Evolutionary conservation across 1,140 invertebrate species (phyloP).

Genomic region (Homarus americanus): DNA sequence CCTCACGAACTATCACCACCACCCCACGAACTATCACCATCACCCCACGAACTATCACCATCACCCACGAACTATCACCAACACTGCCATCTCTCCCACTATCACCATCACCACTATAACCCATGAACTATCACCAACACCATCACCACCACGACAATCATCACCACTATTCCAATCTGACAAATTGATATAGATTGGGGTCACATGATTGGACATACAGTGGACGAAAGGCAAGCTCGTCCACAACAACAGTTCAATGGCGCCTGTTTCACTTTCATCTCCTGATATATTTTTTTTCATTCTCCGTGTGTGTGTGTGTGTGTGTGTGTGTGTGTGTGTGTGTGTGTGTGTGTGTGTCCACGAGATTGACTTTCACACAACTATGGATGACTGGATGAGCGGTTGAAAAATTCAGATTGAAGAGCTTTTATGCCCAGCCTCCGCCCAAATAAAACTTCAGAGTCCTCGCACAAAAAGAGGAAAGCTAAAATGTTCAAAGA

Average conservation of each 20-base stretch:
- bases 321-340: not conserved
- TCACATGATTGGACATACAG: slow-evolving; percentile 1
- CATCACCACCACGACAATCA: too few species aligned
- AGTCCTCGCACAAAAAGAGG: not conserved
- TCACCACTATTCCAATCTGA: not conserved
- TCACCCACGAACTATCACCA: too few species aligned
- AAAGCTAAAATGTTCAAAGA: not conserved
- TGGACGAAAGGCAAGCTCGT: not conserved
- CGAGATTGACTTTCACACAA: not conserved
- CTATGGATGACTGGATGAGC: not conserved
- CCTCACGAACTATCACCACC: too few species aligned
- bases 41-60: too few species aligned
- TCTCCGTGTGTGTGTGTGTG: not conserved
- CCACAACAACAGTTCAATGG: not conserved
- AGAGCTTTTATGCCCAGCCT: not conserved
- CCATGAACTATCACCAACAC: too few species aligned
- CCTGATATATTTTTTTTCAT: not conserved
- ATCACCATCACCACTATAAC: too few species aligned
- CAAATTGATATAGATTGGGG: slow-evolving; percentile 9
- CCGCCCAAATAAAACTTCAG: not conserved
- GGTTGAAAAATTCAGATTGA: not conserved
- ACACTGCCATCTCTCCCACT: too few species aligned
- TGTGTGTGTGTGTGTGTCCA: not conserved
- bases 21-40: too few species aligned
- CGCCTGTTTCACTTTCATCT: not conserved